These are phyloP conservation scores for Megalops cyprinoides DNA, from an alignment of 2,797 vertebrate genomes.

Conservation along the genomic window DNA sequence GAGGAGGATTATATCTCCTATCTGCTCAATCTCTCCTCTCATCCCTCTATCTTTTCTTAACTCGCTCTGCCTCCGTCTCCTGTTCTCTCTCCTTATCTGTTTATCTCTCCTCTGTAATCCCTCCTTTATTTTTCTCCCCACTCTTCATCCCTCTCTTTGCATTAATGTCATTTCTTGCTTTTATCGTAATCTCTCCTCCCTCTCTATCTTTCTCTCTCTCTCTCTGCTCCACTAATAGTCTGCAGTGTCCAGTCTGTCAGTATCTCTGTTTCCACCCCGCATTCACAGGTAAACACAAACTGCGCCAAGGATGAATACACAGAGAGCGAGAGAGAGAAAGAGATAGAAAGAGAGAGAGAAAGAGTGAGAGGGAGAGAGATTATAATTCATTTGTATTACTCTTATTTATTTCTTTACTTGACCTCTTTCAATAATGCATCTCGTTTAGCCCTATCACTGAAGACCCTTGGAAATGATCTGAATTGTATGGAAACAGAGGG, in stretches of 20 bases:
- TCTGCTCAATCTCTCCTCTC: background rate
- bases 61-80: background rate
- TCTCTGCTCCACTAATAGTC: background rate
- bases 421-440: too few relatives aligned
- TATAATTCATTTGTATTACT: too few relatives aligned
- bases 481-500: background rate
- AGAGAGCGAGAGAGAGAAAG: background rate
- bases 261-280: too few relatives aligned
- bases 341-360: background rate
- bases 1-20: background rate
- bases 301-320: too few relatives aligned
- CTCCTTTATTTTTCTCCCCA: background rate
- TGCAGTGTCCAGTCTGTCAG: background rate
- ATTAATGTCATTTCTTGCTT: slow-evolving; percentile 6
- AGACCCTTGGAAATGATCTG: too few relatives aligned
- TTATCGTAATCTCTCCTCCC: slow-evolving; percentile 8
- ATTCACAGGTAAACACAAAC: too few relatives aligned
- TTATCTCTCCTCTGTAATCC: background rate
- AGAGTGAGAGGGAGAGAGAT: background rate
- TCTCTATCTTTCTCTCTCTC: too few relatives aligned
- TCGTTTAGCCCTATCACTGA: background rate
- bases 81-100: slow-evolving; percentile 1
- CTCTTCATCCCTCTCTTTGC: background rate
- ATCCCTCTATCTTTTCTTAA: slow-evolving; percentile 17
- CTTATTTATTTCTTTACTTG: too few relatives aligned